Percentiles rank a stretch among this genome's conserved stretches.
These are phyloP conservation scores for Agapornis canus DNA, from an alignment of 2,797 vertebrate genomes.

Conservation along the genomic window DNA sequence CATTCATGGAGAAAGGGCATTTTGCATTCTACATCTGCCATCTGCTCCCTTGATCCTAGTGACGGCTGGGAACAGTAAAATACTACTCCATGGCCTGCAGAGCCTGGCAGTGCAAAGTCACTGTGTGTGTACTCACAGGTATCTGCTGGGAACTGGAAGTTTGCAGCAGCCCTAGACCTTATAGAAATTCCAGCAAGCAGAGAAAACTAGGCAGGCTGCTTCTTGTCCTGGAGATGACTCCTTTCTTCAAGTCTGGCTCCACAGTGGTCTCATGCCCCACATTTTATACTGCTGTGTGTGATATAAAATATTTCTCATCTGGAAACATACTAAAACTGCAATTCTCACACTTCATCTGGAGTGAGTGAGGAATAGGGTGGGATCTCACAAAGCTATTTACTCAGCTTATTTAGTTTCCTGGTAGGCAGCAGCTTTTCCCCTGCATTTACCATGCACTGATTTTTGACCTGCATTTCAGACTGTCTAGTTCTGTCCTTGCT, in stretches of 20 bases:
- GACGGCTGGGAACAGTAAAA: neutral
- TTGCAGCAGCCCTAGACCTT: neutral
- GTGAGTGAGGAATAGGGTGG: neutral
- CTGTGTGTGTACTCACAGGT: no score
- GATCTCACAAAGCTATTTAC: neutral
- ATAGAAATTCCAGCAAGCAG: neutral
- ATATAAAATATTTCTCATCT: neutral
- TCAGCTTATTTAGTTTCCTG: neutral
- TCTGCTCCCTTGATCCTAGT: neutral
- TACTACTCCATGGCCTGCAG: neutral
- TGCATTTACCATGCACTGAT: neutral
- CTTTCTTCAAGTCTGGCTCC: neutral
- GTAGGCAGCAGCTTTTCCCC: neutral
- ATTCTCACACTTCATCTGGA: neutral
- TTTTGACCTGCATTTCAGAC: neutral
- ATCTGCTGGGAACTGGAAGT: neutral
- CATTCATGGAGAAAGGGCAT: neutral
- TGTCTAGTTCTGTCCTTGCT: neutral
- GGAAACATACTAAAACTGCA: neutral
- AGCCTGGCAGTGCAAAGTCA: neutral
- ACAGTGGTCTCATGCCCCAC: neutral
- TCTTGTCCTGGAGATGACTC: neutral
- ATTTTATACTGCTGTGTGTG: neutral
- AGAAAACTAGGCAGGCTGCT: neutral
- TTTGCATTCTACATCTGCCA: neutral